A percentile compares a stretch with the other conserved stretches of the same genome.
phyloP scores from a whole-genome alignment of 2,797 vertebrate genomes.

The Aphelocoma californica region DNA sequence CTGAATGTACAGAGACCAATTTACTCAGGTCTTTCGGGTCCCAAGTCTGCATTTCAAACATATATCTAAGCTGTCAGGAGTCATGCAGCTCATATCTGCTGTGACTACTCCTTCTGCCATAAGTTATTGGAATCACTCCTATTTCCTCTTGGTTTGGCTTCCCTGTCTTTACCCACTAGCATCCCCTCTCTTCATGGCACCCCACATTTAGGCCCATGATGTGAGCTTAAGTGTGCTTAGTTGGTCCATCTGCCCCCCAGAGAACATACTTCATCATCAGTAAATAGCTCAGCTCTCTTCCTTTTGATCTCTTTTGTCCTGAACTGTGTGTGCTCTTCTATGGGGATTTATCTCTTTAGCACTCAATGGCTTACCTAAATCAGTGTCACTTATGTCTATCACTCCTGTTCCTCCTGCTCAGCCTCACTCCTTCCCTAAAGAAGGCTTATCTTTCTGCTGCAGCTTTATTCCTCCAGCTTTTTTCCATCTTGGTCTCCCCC shows the following conservation, averaged over 20 bases:
- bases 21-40: neutral
- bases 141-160: neutral
- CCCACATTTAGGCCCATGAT: neutral
- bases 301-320: neutral
- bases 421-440: neutral
- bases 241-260: neutral
- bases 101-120: neutral
- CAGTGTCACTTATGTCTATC: neutral
- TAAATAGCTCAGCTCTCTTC: neutral
- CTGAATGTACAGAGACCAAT: neutral
- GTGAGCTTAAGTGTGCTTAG: neutral
- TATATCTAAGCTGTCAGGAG: neutral
- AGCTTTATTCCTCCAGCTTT: conserved; percentile 9
- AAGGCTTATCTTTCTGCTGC: neutral
- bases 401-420: neutral
- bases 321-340: neutral
- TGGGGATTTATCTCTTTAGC: neutral
- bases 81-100: neutral
- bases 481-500: neutral
- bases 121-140: neutral
- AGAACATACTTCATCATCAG: neutral
- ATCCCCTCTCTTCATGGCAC: neutral
- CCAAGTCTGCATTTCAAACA: neutral
- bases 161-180: neutral
- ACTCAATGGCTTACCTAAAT: neutral